phyloP scores from a whole-genome alignment of 2,113 vertebrate species.

The Alectura lathami region DNA sequence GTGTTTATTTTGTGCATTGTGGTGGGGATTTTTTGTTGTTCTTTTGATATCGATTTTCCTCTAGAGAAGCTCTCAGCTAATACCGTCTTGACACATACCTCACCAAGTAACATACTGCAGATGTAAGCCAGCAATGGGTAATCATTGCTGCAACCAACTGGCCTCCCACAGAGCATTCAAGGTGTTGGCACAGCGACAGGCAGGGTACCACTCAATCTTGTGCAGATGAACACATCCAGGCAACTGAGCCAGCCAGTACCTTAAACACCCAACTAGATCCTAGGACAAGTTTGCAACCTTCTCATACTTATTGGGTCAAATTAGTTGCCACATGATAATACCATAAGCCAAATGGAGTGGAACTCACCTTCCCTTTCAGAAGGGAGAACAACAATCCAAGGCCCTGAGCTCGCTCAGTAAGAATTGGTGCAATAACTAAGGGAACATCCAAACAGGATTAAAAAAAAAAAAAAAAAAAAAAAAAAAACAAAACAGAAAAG shows the following conservation, averaged over 20 bases:
- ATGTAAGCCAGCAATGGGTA: rapidly evolving
- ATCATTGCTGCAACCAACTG: neutral
- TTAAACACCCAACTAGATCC: neutral
- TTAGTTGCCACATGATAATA: neutral
- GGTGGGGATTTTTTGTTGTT: neutral
- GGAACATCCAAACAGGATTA: neutral
- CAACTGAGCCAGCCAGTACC: neutral
- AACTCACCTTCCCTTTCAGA: neutral
- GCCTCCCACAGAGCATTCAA: neutral
- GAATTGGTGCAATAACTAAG: too few species aligned
- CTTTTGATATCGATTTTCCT: neutral
- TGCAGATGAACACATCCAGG: neutral
- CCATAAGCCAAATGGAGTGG: neutral
- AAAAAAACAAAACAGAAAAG: neutral
- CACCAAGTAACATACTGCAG: rapidly evolving
- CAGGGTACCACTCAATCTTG: rapidly evolving
- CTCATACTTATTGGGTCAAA: neutral
- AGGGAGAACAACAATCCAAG: neutral
- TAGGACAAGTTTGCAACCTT: neutral
- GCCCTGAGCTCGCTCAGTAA: neutral
- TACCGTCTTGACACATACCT: neutral
- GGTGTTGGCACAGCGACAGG: neutral
- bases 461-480: too few species aligned
- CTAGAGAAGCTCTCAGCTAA: neutral
- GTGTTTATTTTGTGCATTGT: neutral